Evolutionary conservation across 2,113 vertebrate species (phyloP).

Genomic region (human): GRCh38 chr1:230166501-230167000

Average conservation of each 20-base stretch:
- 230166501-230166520: background rate
- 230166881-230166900: background rate
- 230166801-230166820: background rate
- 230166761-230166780: background rate
- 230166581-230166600: rapidly evolving
- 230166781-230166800: too few relatives aligned
- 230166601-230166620: background rate
- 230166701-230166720: background rate
- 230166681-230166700: too few relatives aligned
- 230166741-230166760: background rate
- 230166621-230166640: background rate
- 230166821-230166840: background rate
- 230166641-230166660: background rate
- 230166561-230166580: background rate
- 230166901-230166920: background rate
- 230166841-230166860: background rate
- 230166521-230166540: background rate
- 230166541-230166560: background rate
- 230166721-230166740: background rate
- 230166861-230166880: background rate
- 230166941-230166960: background rate
- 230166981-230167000: background rate
- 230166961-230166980: background rate
- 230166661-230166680: background rate
- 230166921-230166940: background rate